A percentile compares a stretch with the other conserved stretches of the same genome.
phyloP scores from a whole-genome alignment of 2,888 invertebrate species.

The Microctonus aethiopoides region DNA sequence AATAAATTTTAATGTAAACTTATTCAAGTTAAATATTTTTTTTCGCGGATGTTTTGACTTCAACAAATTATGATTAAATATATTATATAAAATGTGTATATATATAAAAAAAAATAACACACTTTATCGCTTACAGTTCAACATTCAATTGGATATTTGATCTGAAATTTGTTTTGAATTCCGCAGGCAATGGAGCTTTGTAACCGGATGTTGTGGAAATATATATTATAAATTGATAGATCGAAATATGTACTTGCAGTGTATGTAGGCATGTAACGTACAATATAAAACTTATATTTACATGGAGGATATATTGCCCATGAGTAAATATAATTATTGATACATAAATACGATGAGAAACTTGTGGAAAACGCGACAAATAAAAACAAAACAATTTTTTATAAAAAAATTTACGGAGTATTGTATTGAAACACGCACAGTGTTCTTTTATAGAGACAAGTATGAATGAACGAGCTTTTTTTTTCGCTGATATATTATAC shows the following conservation, averaged over 20 bases:
- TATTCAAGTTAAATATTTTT: no score
- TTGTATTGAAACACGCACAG: neutral
- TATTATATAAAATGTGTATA: neutral
- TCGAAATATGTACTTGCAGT: neutral
- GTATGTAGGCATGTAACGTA: no score
- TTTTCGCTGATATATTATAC: neutral
- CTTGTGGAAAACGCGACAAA: neutral
- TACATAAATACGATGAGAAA: neutral
- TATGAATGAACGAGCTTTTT: neutral
- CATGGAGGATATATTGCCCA: no score
- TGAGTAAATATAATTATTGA: neutral
- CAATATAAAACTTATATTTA: neutral
- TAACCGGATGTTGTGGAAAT: neutral
- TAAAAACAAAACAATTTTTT: neutral
- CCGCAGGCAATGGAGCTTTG: neutral
- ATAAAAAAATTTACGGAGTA: neutral
- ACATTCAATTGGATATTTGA: constrained; percentile 5
- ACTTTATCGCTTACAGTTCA: neutral
- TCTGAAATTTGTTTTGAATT: constrained; percentile 22
- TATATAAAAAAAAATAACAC: neutral
- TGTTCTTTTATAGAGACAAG: neutral
- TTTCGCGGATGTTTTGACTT: neutral
- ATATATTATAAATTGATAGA: constrained; percentile 19
- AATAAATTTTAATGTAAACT: no score
- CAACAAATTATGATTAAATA: neutral